Evolutionary conservation across 2,888 invertebrate genomes (phyloP).

Genomic region (Thymelicus acteon): DNA sequence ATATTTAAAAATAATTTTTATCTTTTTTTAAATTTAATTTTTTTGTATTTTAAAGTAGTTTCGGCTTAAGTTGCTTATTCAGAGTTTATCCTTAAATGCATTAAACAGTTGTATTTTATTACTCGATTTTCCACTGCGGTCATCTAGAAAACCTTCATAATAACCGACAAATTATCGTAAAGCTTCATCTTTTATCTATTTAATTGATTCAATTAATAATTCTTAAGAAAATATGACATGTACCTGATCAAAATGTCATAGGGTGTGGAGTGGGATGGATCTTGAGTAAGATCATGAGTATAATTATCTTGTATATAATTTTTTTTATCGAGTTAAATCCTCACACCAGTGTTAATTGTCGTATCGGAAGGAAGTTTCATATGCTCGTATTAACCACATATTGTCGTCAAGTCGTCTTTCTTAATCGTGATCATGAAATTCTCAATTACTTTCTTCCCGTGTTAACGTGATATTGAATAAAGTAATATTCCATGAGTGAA

Average conservation of each 20-base stretch:
- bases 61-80: background rate
- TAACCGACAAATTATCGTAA: constrained; percentile 32
- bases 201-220: constrained; percentile 37
- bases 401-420: constrained; percentile 6
- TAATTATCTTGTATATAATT: constrained; percentile 52
- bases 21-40: no score
- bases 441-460: constrained; percentile 12
- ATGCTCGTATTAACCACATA: constrained; percentile 16
- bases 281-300: constrained; percentile 52
- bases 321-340: constrained; percentile 52
- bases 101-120: constrained; percentile 17
- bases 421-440: constrained; percentile 12
- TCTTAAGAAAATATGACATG: constrained; percentile 35
- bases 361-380: constrained; percentile 48
- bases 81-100: background rate
- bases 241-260: constrained; percentile 26
- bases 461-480: constrained; percentile 24
- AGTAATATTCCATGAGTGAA: constrained; percentile 9
- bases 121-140: constrained; percentile 1
- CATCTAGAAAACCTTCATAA: constrained; percentile 30
- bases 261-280: constrained; percentile 27
- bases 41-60: no score
- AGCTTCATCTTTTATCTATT: constrained; percentile 34
- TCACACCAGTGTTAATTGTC: constrained; percentile 56
- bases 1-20: no score